A percentile compares a stretch with the other conserved stretches of the same genome.
phyloP scores from a whole-genome alignment of 2,113 vertebrate genomes.

The Gulo gulo region DNA sequence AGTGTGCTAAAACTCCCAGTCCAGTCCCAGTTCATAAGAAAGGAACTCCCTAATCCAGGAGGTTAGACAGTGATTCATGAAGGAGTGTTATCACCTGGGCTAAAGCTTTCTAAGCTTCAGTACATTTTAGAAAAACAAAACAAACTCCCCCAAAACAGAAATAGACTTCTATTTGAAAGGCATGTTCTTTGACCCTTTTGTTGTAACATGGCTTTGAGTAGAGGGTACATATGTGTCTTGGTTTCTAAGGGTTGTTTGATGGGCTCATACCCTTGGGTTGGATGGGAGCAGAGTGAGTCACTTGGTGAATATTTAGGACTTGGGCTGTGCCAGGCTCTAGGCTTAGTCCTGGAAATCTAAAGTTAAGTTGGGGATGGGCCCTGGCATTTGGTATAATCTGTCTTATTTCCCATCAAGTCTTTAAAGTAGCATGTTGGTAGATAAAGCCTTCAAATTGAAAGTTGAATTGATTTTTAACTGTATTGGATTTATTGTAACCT shows the following conservation, averaged over 20 bases:
- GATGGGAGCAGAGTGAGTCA: neutral
- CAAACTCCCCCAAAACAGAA: neutral
- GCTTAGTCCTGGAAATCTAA: neutral
- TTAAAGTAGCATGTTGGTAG: neutral
- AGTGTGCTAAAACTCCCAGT: neutral
- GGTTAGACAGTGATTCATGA: neutral
- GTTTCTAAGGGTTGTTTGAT: neutral
- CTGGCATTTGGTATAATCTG: neutral
- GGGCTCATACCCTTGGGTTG: neutral
- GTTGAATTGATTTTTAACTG: neutral
- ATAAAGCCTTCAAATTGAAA: neutral
- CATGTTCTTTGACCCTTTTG: neutral
- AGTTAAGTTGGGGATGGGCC: neutral
- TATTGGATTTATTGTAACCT: neutral
- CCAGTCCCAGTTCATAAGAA: neutral
- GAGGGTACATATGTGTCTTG: neutral
- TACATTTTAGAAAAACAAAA: conserved; percentile 1
- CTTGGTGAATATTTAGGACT: neutral
- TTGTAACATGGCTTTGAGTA: neutral
- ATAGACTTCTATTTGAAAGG: neutral
- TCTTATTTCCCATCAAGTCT: neutral
- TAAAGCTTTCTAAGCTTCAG: neutral
- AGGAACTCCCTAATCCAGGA: neutral
- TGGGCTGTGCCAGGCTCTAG: neutral
- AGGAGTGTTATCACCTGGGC: neutral